Evolutionary conservation across 2,888 invertebrate species (phyloP), one percentile per base, ranked within the genome.

Genomic region (Drosophila melanosoma): DNA sequence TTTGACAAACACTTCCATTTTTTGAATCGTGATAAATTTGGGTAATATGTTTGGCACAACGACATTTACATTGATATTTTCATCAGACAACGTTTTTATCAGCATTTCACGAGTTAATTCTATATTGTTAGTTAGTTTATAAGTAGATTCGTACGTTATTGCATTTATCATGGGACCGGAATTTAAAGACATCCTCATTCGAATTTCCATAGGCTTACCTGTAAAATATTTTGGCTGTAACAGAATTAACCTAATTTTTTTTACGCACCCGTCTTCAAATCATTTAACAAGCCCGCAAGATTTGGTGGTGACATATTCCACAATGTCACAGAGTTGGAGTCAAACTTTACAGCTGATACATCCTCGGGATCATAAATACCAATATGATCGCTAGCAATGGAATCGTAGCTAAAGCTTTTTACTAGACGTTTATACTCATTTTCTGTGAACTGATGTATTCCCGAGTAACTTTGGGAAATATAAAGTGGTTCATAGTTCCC

Each of bases 401-500:
- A 58, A 57, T 89, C 79, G n/a, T 26, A 29, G 57, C 94, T 93
- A 92, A 97, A 97, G 62, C 94, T 89, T 88, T 94, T 94, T 74
- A 94, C 93, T 49, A 97, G 93, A 53, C 93, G 92, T 0, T 93
- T 92, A 92, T 95, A 96, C 78, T 96, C 94, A n/a, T 20, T 5
- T 11, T 69, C 54, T 26, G 94, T 94, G 94, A 94, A 96, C 95
- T 94, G 91, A 75, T 94, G 94, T 73, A 97, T 95, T 45, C 96
- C 96, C 38, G 96, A 95, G 89, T 97, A 97, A 11, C 97, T 98
- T 8, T 96, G 96, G 95, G 98, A 97, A 60, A 95, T 95, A 92
- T 97, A 99, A 35, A 99, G 95, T 0, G 98, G 98, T 83, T 98
- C 96, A 93, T 97, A 99, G 0, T 98, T 97, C 4, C 97, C 98